Conservation (phyloP, 2,113 vertebrate genomes). For the Cichladusa arquata region DNA sequence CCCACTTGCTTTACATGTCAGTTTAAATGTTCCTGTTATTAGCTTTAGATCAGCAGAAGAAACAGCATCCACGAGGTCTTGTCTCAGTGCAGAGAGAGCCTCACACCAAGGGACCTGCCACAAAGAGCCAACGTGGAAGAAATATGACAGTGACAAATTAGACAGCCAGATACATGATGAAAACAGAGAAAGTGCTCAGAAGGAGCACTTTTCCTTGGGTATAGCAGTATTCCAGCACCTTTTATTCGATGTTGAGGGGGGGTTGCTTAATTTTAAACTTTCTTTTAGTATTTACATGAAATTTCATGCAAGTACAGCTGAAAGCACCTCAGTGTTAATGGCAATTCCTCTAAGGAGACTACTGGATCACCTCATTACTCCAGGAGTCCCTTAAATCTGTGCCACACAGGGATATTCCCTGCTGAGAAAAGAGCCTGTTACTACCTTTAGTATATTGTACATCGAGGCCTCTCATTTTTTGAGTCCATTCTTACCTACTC, state of each 20-base stretch:
- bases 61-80: not conserved
- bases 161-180: not conserved
- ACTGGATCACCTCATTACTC: not conserved
- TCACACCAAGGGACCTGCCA: not conserved
- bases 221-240: not conserved
- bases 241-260: not conserved
- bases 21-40: not conserved
- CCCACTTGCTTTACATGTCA: not conserved
- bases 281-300: not conserved
- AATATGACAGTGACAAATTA: not conserved
- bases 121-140: not conserved
- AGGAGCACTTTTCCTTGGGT: not conserved
- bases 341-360: not conserved
- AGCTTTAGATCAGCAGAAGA: not conserved
- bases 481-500: not conserved
- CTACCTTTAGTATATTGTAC: not conserved
- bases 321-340: not conserved
- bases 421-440: constrained; percentile 26
- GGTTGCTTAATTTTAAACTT: not conserved
- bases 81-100: not conserved
- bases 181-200: not conserved
- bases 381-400: not conserved
- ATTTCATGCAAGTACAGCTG: not conserved
- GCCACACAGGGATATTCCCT: not conserved
- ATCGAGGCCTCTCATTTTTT: not conserved